Conservation (phyloP, 23 tunicate genomes). For the Halocynthia aurantium region DNA sequence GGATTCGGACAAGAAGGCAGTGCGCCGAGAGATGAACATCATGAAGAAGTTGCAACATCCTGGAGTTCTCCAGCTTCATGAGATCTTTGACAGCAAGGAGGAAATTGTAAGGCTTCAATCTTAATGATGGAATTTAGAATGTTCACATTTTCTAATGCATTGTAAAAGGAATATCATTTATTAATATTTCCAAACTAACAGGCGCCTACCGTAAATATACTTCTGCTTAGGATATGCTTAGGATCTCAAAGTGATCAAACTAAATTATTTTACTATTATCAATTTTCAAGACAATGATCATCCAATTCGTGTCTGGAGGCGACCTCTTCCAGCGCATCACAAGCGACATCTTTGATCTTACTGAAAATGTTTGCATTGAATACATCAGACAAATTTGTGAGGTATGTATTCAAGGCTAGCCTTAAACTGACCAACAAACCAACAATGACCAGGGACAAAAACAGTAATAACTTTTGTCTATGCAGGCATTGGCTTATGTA, state of each 20-base stretch:
- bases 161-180: too few relatives aligned
- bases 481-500: conserved; percentile 49
- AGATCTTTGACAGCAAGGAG: conserved; percentile 70
- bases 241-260: background rate
- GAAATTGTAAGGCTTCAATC: conserved; percentile 44
- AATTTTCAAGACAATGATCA: conserved; percentile 41
- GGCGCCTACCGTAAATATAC: background rate
- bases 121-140: background rate
- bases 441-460: too few relatives aligned
- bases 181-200: background rate
- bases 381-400: conserved; percentile 69
- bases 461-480: background rate
- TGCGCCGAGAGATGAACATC: conserved; percentile 66
- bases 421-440: background rate
- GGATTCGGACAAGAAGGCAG: conserved; percentile 56
- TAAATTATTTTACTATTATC: background rate
- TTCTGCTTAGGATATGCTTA: background rate
- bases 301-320: conserved; percentile 88
- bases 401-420: background rate
- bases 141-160: too few relatives aligned
- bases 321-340: conserved; percentile 69
- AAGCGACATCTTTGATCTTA: conserved; percentile 50
- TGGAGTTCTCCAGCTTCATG: conserved; percentile 69
- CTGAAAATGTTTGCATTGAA: conserved; percentile 69
- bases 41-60: conserved; percentile 93